Percentiles rank a stretch among this genome's conserved stretches.
Conservation (phyloP, 2,888 invertebrate species). For the Spilarctia lutea region DNA sequence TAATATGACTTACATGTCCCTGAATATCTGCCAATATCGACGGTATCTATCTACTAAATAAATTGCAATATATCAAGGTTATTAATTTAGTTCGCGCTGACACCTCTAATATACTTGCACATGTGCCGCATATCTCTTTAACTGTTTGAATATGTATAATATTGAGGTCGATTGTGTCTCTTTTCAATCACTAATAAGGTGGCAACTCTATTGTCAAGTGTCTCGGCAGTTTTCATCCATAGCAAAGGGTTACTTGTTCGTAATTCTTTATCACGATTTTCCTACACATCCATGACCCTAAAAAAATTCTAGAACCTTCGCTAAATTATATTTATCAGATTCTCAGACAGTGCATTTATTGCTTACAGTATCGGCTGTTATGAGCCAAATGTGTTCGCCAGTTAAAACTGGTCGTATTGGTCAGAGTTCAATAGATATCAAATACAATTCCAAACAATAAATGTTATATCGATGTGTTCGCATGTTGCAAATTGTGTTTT, state of each 20-base stretch:
- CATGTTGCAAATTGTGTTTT: constrained; percentile 12
- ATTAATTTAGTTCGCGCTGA: not conserved
- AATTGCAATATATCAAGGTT: not conserved
- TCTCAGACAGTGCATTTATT: constrained; percentile 1
- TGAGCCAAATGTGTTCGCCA: constrained; percentile 27
- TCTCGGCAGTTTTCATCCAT: too few species aligned
- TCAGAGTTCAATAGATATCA: constrained; percentile 46
- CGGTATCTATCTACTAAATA: not conserved
- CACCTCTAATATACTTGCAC: not conserved
- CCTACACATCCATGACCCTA: not conserved
- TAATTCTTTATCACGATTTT: not conserved
- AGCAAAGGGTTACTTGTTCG: too few species aligned
- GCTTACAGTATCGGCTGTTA: constrained; percentile 15
- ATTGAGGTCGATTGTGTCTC: not conserved
- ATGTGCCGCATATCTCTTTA: not conserved
- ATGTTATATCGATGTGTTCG: not conserved
- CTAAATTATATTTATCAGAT: not conserved
- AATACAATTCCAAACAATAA: constrained; percentile 44
- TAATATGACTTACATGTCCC: not conserved
- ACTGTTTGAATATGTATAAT: not conserved
- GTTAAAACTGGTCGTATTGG: constrained; percentile 38
- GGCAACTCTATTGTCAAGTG: not conserved
- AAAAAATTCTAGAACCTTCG: not conserved
- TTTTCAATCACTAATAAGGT: not conserved
- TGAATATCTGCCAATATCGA: not conserved